Evolutionary conservation across 2,888 invertebrate species (phyloP).

Genomic region (Gisinianus flammeolus): DNA sequence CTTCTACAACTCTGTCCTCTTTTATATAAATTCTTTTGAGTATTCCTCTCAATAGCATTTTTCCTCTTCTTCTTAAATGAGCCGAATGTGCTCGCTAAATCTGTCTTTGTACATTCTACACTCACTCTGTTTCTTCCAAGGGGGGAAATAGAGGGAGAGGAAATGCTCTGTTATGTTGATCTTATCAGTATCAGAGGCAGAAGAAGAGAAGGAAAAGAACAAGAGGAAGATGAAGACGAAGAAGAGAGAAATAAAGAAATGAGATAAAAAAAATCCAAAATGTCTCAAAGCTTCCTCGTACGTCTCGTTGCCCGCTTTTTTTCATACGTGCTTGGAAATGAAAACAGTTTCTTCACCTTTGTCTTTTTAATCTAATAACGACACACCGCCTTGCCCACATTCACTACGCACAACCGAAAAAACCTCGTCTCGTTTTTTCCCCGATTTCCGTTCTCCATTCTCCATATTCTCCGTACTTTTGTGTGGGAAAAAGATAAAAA

Average conservation of each 20-base stretch:
- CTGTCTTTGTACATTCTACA: background rate
- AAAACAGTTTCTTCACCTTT: conserved; percentile 8
- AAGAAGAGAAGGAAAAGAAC: conserved; percentile 3
- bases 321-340: background rate
- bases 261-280: conserved; percentile 8
- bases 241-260: too few relatives aligned
- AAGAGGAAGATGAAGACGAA: conserved; percentile 7
- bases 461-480: background rate
- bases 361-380: background rate
- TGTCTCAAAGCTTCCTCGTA: background rate
- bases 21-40: too few relatives aligned
- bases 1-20: background rate
- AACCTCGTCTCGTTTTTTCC: too few relatives aligned
- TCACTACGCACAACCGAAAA: too few relatives aligned
- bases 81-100: conserved; percentile 4
- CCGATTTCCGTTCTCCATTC: background rate
- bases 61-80: conserved; percentile 19
- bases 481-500: too few relatives aligned
- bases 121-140: conserved; percentile 7
- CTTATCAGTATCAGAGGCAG: background rate
- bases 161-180: conserved; percentile 17
- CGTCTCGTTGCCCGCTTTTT: background rate
- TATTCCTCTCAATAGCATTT: conserved; percentile 27
- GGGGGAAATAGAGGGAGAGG: too few relatives aligned
- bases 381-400: too few relatives aligned